phyloP scores from a whole-genome alignment of 2,888 invertebrate species.

The Melanargia galathea region DNA sequence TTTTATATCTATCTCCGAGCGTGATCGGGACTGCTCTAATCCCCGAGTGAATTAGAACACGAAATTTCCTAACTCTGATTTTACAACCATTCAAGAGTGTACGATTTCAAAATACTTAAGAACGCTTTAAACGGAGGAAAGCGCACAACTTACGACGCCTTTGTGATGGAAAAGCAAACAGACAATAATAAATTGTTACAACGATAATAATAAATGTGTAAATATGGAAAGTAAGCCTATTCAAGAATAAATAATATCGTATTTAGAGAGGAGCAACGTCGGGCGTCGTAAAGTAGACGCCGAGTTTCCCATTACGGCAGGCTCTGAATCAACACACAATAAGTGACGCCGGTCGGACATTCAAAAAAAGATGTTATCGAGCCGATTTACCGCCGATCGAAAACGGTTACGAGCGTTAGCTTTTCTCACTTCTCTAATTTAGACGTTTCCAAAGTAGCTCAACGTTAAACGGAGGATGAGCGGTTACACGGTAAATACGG shows the following conservation, averaged over 20 bases:
- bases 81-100: slow-evolving; percentile 32
- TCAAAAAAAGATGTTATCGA: slow-evolving; percentile 74
- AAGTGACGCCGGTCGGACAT: slow-evolving; percentile 65
- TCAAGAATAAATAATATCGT: slow-evolving; percentile 60
- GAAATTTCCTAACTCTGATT: slow-evolving; percentile 32
- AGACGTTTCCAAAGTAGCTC: slow-evolving; percentile 79
- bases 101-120: slow-evolving; percentile 26
- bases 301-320: slow-evolving; percentile 67
- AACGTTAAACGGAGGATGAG: slow-evolving; percentile 76
- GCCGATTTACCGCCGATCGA: slow-evolving; percentile 74
- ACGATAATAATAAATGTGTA: slow-evolving; percentile 57
- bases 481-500: slow-evolving; percentile 73
- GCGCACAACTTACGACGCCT: slow-evolving; percentile 38
- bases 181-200: slow-evolving; percentile 54
- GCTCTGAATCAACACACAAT: slow-evolving; percentile 70
- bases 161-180: slow-evolving; percentile 51
- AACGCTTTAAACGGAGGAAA: slow-evolving; percentile 30
- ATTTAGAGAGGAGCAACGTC: slow-evolving; percentile 63
- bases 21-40: slow-evolving; percentile 36
- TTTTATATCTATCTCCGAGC: slow-evolving; percentile 42
- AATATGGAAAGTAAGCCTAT: slow-evolving; percentile 61
- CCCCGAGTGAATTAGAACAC: slow-evolving; percentile 35
- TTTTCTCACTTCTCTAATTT: slow-evolving; percentile 81
- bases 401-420: slow-evolving; percentile 75
- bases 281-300: slow-evolving; percentile 61